Evolutionary conservation across 2,888 invertebrate species (phyloP), one percentile per base, ranked within the genome.

Genomic region (Patella caerulea): DNA sequence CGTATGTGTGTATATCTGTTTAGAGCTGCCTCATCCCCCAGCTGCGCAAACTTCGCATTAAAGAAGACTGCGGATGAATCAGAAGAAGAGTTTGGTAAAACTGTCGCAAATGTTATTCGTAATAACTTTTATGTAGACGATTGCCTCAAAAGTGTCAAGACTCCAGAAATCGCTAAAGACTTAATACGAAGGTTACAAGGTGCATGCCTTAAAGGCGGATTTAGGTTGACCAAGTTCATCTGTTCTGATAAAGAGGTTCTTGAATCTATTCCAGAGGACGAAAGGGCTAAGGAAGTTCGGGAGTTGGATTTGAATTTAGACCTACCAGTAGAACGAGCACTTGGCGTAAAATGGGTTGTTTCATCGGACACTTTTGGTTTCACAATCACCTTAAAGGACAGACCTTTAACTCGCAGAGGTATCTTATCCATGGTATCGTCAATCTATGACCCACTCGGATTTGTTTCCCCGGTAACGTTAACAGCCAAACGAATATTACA

Each of bases 121-220:
- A 70, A 69, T 1, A 70, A 75, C 75, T 75, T 70, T 54, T 69
- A 75, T 70, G 70, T 75, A n/a, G 70, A 75, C 53, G 75, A 75
- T 45, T 65, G 34, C 24, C 53, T 75, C n/a, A 75, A 45, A 69
- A 69, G 69, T 53, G 17, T 59, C 24, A 24, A 45, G 70, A 69
- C 52, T 69, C 65, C 2, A 52, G 53, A 15, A 15, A 15, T 75
- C 3, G 19, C 53, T 24, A 75, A 29, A 1, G n/a, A 70, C 19
- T 19, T 70, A 19, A 65, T 69, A 4, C 15, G 70, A 52, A 52
- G 74, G 34, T 19, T 72, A n/a, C 53, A 70, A 72, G 52, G 29
- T 45, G 75, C 75, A 70, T 52, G 69, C 9, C 7, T 52, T 12
- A 34, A 52, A 70, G 53, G 45, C 3, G 70, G 70, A 24, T 19